Evolutionary conservation across 1,140 invertebrate genomes (phyloP), one percentile per base, ranked within the genome.

Genomic region (Mactra quadrangularis): DNA sequence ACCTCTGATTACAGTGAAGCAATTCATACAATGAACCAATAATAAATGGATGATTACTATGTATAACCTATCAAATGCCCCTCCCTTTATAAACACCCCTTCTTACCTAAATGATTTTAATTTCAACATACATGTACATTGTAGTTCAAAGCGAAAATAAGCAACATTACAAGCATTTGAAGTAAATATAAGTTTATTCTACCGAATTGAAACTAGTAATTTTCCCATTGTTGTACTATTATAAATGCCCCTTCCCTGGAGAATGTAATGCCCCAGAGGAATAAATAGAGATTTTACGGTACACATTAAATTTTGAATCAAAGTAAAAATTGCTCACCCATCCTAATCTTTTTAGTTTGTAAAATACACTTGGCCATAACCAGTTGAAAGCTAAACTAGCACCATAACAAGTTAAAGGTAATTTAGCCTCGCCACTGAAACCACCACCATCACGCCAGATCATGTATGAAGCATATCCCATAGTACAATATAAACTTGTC

Each of bases 291-390:
- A n/a, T n/a, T n/a, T n/a, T n/a, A n/a, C n/a, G n/a, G n/a, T n/a
- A 75, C 59, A 45, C 45, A 11, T n/a, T 1, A n/a, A 53, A n/a
- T 53, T 3, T n/a, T 25, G 15, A 3, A 13, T 7, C 19, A 25
- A 19, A 17, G n/a, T n/a, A 53, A 52, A 31, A 27, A n/a, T n/a
- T n/a, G 83, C 86, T 83, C 82, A 91, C 97, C 94, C 95, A 94
- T 93, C 96, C 96, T 3, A 96, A 93, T 83, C 95, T 95, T 77
- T 96, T 95, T 31, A 93, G 85, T 57, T 95, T 95, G 92, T 98
- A 98, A 93, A 98, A 98, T n/a, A 98, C 95, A 9, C 96, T 97
- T 1, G 96, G 95, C 97, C 97, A 98, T 0, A 95, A 94, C 96
- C 96, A 97, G 91, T 98, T 98, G 0, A 98, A 91, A 0, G 95